These are phyloP conservation scores for Microctenopoma lineatum DNA, from an alignment of 2,797 vertebrate species.

Conservation along the genomic window DNA sequence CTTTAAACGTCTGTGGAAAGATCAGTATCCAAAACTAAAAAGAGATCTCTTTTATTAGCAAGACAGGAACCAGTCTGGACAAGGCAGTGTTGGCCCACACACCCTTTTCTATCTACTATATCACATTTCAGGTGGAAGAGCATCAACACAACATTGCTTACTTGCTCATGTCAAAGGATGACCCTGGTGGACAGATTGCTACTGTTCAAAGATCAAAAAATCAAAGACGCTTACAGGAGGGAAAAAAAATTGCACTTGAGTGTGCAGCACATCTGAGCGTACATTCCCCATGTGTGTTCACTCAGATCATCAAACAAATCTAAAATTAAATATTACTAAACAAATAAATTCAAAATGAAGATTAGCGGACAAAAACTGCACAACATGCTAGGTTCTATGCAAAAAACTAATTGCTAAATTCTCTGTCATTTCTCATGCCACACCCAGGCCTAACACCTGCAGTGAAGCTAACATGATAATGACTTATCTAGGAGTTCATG, in stretches of 20 bases:
- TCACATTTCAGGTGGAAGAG: conserved; percentile 70
- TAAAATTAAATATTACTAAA: no score
- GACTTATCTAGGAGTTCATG: no score
- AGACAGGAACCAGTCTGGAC: conserved; percentile 75
- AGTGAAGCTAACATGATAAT: no score
- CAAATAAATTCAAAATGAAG: no score
- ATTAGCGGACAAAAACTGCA: no score
- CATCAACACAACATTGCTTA: conserved; percentile 64
- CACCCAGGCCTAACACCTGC: no score
- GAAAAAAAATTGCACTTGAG: conserved; percentile 50
- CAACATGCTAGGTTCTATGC: no score
- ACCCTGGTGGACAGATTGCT: conserved; percentile 52
- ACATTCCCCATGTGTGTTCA: conserved; percentile 53
- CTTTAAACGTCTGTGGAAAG: conserved; percentile 79
- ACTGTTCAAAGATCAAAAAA: conserved; percentile 34
- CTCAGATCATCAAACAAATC: no score
- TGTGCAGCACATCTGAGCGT: conserved; percentile 29
- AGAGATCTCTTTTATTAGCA: conserved; percentile 83
- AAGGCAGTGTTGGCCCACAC: conserved; percentile 46
- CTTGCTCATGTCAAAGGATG: conserved; percentile 60
- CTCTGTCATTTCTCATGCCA: no score
- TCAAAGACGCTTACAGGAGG: conserved; percentile 56
- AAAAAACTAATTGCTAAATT: no score
- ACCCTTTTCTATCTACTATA: conserved; percentile 29
- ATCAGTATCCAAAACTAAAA: conserved; percentile 82